Evolutionary conservation across 2,113 vertebrate genomes (phyloP), one percentile per base, ranked within the genome.

Genomic region (Neofelis nebulosa): DNA sequence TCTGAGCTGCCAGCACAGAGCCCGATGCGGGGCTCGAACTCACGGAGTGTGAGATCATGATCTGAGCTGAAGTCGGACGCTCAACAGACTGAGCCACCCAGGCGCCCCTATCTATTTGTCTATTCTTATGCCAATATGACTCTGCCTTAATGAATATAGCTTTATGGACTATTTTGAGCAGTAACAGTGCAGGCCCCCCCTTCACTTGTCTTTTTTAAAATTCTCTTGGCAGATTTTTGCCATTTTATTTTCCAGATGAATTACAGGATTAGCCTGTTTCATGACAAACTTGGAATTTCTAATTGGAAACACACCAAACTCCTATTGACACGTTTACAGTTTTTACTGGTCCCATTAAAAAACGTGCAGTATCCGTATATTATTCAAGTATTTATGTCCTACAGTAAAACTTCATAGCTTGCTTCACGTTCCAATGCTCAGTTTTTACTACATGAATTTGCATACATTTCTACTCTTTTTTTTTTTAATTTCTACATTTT

Each of bases 211-310:
- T 79, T 88, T 84, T 81, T 61, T 41, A 93, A 91, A 91, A 55
- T 50, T 81, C 93, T 74, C 76, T 90, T 65, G 69, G 50, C 55
- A 48, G 52, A 19, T 36, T 81, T 65, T 71, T 41, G 13, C n/a
- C n/a, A 76, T 69, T 93, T 91, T 50, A 82, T 92, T 66, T 96
- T 69, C 85, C 48, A 87, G 89, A 84, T 18, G 66, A 91, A 94
- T 74, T 76, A 33, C 0, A 93, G 27, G 15, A 91, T 69, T 57
- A 41, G 48, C 23, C 71, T 87, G n/a, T 27, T 80, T 31, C 74
- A 76, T n/a, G 23, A 76, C 57, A 71, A n/a, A 76, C 74, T 27
- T 33, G 74, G 86, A 52, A 83, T 48, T 85, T 96, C 63, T 89
- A 23, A 80, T 15, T 93, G 71, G 45, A 89, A 95, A 83, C 55